Evolutionary conservation across 1,140 invertebrate genomes (phyloP).

Genomic region (Nymphalis io): DNA sequence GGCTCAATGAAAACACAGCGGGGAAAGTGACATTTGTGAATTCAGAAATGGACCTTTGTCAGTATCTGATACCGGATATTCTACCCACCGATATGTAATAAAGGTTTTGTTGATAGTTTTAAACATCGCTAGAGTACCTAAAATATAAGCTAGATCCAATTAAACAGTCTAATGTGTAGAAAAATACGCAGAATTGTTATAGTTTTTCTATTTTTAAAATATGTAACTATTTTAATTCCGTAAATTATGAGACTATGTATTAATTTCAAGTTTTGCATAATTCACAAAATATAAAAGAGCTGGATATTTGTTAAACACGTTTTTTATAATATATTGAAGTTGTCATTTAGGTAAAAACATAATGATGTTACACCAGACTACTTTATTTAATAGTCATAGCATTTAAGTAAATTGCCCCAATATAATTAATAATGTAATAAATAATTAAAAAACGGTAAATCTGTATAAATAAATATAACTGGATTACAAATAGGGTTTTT

Average conservation of each 20-base stretch:
- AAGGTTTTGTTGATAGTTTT: constrained; percentile 1
- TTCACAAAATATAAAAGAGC: no score
- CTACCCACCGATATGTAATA: constrained; percentile 85
- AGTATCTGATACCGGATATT: constrained; percentile 88
- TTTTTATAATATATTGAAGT: no score
- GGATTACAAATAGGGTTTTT: no score
- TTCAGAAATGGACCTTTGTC: constrained; percentile 85
- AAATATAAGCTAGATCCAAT: neutral
- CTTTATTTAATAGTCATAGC: no score
- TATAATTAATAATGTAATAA: no score
- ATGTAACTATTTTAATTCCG: neutral
- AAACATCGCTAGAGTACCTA: constrained; percentile 3
- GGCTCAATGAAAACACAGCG: constrained; percentile 88
- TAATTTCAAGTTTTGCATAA: no score
- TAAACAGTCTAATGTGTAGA: neutral
- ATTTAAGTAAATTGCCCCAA: no score
- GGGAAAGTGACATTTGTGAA: constrained; percentile 87
- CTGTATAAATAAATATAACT: no score
- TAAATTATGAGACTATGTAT: neutral
- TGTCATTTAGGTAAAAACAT: no score
- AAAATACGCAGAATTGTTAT: neutral
- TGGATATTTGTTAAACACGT: no score
- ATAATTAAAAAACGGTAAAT: no score
- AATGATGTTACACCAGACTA: no score
- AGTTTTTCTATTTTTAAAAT: neutral